phyloP scores from a whole-genome alignment of 92 coral and sea anemone genomes.

The Diadumene lineata region DNA sequence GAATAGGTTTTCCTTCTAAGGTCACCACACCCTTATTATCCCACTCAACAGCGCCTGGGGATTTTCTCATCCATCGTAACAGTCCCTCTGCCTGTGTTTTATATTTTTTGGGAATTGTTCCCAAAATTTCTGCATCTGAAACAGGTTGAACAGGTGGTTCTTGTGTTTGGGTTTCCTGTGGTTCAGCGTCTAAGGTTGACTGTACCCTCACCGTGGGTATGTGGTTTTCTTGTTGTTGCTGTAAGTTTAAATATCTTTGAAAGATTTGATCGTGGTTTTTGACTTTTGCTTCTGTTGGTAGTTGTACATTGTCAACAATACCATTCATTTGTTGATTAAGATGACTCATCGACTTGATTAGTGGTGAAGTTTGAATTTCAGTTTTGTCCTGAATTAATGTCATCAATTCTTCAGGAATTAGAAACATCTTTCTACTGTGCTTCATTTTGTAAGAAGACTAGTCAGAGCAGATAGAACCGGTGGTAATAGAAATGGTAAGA shows the following conservation, averaged over 20 bases:
- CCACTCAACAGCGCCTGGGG: conserved; percentile 11
- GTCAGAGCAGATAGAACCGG: too few species aligned
- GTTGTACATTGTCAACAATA: background rate
- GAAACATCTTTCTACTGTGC: background rate
- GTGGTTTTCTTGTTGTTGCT: background rate
- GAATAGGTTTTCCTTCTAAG: background rate
- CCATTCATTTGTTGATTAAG: conserved; percentile 12
- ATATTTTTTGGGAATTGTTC: background rate
- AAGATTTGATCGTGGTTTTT: background rate
- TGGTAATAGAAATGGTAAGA: too few species aligned
- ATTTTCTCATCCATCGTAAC: conserved; percentile 9
- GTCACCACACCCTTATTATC: conserved; percentile 6
- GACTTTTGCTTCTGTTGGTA: background rate
- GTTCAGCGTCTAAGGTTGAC: too few species aligned
- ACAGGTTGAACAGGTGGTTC: background rate
- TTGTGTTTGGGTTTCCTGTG: conserved; percentile 18
- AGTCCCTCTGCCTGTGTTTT: background rate
- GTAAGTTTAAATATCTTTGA: too few species aligned
- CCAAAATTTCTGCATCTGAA: background rate
- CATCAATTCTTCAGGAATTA: background rate
- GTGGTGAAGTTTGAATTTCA: background rate
- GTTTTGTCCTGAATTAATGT: background rate
- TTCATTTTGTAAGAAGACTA: background rate
- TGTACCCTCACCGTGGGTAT: conserved; percentile 6
- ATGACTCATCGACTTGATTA: background rate